phyloP scores from a whole-genome alignment of 2,797 vertebrate genomes.

The Merluccius polli region DNA sequence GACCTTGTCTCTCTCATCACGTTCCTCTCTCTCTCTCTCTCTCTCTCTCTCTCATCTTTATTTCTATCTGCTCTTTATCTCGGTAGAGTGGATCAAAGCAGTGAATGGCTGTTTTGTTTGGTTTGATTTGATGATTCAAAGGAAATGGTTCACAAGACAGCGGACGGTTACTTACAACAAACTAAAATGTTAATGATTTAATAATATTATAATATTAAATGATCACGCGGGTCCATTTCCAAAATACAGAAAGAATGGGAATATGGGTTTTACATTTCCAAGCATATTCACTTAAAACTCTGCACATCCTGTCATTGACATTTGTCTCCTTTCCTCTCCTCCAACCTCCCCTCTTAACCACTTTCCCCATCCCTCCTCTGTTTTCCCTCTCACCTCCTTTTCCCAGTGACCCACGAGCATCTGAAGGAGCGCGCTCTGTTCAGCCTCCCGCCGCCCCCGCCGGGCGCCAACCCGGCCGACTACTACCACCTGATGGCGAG shows the following conservation, averaged over 20 bases:
- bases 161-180: background rate
- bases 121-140: too few species aligned
- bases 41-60: too few species aligned
- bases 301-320: background rate
- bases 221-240: background rate
- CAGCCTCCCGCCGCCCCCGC: conserved; percentile 76
- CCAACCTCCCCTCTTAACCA: background rate
- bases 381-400: conserved; percentile 11
- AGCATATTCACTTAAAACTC: background rate
- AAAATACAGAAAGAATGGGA: too few species aligned
- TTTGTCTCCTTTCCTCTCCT: background rate
- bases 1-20: conserved; percentile 18
- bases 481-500: conserved; percentile 94
- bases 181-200: too few species aligned
- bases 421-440: conserved; percentile 89
- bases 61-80: too few species aligned
- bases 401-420: conserved; percentile 88
- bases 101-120: too few species aligned
- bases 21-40: too few species aligned
- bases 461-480: conserved; percentile 78
- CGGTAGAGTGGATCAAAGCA: too few species aligned
- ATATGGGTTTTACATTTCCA: background rate
- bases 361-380: background rate
- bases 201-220: background rate
- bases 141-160: background rate